These are phyloP conservation scores for Pygoscelis antarcticus DNA, from an alignment of 2,113 vertebrate species.

Conservation along the genomic window DNA sequence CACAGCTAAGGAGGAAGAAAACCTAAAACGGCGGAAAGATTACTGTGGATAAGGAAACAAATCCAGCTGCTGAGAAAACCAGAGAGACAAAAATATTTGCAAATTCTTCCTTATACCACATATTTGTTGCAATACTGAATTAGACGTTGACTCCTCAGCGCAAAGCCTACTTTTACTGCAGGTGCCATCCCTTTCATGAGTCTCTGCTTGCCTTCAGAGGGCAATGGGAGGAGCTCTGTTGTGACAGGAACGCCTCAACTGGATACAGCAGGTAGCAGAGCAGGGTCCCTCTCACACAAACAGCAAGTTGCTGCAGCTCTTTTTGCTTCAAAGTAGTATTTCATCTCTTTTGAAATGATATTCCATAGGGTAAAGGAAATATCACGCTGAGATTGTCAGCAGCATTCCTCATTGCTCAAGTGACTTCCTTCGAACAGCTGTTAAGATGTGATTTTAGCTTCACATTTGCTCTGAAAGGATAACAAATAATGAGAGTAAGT, in stretches of 20 bases:
- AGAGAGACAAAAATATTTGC: neutral
- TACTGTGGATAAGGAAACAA: neutral
- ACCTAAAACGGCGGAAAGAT: neutral
- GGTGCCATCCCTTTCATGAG: neutral
- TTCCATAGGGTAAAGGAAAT: neutral
- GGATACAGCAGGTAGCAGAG: neutral
- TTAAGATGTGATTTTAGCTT: neutral
- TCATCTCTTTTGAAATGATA: conserved; percentile 15
- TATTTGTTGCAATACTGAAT: fast-evolving
- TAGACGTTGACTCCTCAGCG: fast-evolving
- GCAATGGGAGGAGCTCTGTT: neutral
- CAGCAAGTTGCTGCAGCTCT: neutral
- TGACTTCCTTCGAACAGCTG: conserved; percentile 32
- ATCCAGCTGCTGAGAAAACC: neutral
- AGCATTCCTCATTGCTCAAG: neutral
- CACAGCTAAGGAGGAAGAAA: neutral
- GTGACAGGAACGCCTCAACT: neutral
- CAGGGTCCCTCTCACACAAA: neutral
- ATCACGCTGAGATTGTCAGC: neutral
- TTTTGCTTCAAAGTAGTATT: neutral
- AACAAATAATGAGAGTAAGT: conserved; percentile 18
- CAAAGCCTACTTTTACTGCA: neutral
- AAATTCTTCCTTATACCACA: neutral
- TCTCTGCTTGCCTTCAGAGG: neutral
- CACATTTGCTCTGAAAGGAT: neutral